Evolutionary conservation across 2,797 vertebrate species (phyloP), one percentile per base, ranked within the genome.

Genomic region (Myotis pilosus): DNA sequence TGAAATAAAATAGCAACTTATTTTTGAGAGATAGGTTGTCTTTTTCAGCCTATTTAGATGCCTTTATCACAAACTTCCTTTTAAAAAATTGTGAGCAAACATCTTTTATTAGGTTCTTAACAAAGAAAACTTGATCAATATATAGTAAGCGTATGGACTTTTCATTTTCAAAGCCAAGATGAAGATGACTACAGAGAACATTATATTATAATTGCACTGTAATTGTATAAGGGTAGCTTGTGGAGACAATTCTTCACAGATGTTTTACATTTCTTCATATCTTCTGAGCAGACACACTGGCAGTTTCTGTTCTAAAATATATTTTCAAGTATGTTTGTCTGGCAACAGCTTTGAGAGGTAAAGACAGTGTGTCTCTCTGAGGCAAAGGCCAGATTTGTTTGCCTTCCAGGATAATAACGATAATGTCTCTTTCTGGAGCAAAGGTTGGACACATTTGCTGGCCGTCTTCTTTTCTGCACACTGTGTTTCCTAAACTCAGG

Each of bases 251-350:
- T 83, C 51, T 64, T 17, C 41, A 84, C 3, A 90, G 55, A 47
- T 74, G 5, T 81, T 74, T 94, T 92, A 33, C 4, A n/a, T 93
- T 94, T 92, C 72, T 90, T 76, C 57, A 64, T 6, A 28, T 90
- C 62, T 91, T 75, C n/a, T 84, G 44, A 84, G 33, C 55, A 86
- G n/a, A 86, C 47, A 62, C 8, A 38, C 66, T 36, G 57, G 88
- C 57, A 87, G 62, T 41, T 74, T 81, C 85, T 89, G 33, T 78
- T 95, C 23, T 92, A 23, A 33, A 87, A 55, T 86, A 83, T 92
- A 72, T 95, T 95, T 91, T 84, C 66, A 80, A 91, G 69, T 94
- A n/a, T 86, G 44, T 95, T 94, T 97, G 86, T 72, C 64, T 41
- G 33, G 47, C 36, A 94, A 94, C 55, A 89, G 66, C 64, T 89